Evolutionary conservation across 2,797 vertebrate genomes (phyloP), one percentile per base, ranked within the genome.

Genomic region (Tamandua tetradactyla): DNA sequence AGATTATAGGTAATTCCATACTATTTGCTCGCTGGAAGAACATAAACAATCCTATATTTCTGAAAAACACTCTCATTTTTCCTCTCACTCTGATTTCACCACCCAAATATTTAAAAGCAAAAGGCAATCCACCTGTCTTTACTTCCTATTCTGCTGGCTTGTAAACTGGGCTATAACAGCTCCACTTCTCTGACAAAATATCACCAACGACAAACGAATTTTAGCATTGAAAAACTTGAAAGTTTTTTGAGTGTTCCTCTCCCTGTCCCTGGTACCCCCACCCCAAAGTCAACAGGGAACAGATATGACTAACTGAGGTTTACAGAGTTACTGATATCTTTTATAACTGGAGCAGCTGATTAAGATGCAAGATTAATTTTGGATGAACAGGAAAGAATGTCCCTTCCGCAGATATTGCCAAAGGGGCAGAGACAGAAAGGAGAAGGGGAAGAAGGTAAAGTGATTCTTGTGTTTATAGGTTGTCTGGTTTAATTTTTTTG

Each of bases 391-490:
- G 96, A 87, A 52, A 93, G 96, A 62, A 7, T 27, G 0, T 69
- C 97, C 37, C 89, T 98, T 55, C 76, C 97, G 40, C 98, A 95
- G 91, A 11, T 86, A 10, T 93, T 97, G 79, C 95, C 55, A 17
- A 92, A 95, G 71, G 59, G 80, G 32, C 13, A 96, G 40, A 88
- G 84, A 0, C 85, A 93, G 0, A 72, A 93, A 71, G 2, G 27
- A 5, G 96, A 90, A 0, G 78, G 94, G 57, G 97, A 97, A 64
- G 82, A 97, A 97, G 98, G 98, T 98, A 96, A 87, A 89, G 11
- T 1, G 27, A 5, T 2, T 13, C 59, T 25, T 5, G 4, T 14
- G 57, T 7, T 23, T 4, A n/a, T 0, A 44, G 40, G 27, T 1
- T 1, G 62, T 75, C 61, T 37, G 32, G 35, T 40, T 49, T 75